These are phyloP conservation scores for Acrocephalus scirpaceus DNA, from an alignment of 2,797 vertebrate genomes.

Conservation along the genomic window DNA sequence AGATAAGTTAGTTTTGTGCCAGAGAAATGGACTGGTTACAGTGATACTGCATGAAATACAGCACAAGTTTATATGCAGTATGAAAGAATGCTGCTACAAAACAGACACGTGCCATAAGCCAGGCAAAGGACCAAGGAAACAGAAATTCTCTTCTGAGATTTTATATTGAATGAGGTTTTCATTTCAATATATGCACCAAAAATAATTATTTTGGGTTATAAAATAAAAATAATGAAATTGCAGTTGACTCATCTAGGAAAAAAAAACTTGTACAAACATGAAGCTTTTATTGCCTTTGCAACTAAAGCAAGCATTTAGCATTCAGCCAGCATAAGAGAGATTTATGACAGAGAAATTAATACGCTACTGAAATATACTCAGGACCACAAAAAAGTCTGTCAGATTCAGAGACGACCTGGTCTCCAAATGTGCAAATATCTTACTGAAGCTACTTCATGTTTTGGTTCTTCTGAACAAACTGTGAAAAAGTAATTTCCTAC, in stretches of 20 bases:
- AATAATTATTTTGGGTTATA: not conserved
- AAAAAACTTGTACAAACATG: not conserved
- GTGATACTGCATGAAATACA: not conserved
- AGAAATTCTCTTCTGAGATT: not conserved
- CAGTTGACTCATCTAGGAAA: not conserved
- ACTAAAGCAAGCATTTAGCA: not conserved
- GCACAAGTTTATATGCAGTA: accelerated
- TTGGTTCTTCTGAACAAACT: not conserved
- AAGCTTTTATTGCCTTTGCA: not conserved
- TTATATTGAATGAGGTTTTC: not conserved
- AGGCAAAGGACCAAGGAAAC: not conserved
- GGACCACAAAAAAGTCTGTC: not conserved
- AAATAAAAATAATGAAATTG: not conserved
- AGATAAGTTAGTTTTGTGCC: not conserved
- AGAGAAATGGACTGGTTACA: not conserved
- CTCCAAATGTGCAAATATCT: not conserved
- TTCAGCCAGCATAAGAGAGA: not conserved
- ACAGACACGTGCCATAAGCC: not conserved
- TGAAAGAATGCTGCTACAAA: not conserved
- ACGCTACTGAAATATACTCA: not conserved
- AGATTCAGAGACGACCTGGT: not conserved
- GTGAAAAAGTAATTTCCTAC: not conserved
- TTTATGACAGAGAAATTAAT: not conserved
- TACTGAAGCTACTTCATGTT: not conserved
- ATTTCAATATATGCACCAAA: not conserved